Base-by-base conservation (phyloP, 1,140 invertebrate species). In the Rhopalosiphum padi region DNA sequence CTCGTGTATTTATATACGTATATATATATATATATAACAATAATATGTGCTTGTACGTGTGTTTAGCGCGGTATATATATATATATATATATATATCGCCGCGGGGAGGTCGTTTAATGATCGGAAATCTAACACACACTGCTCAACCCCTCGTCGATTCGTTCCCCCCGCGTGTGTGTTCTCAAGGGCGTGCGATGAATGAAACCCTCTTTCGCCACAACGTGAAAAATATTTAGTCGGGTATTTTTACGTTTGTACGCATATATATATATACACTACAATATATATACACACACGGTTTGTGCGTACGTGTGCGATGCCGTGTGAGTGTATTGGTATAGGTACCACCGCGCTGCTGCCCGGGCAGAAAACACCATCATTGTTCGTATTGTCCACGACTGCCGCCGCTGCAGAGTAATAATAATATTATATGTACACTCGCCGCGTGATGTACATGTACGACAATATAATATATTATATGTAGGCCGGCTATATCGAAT, bases 81-180 rank as follows among this genome's bases (percentile, higher is more conserved):
- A 25, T 25, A 30, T 68, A 25, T n/a, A 68, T 25, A 30, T 68
- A 25, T n/a, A 77, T 91, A 23, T 82, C 60, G 43, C 68, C n/a
- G 21, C 90, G 68, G 90, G 82, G 77, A 93, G 91, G 82, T 93
- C 91, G 41, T 93, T 93, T 93, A 93, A 93, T 86, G 91, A 85
- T 93, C 91, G 91, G 82, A 93, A 93, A 93, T 93, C 91, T 53
- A 93, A 93, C 91, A n/a, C 89, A n/a, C 88, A n/a, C 18, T 41
- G 53, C 88, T 60, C 88, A 41, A 60, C 88, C 53, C 53, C 88
- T 60, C 53, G 90, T 91, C 82, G 91, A 86, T 93, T 93, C 91
- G 82, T 86, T 93, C 91, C 91, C 91, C 91, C 91, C 91, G 77
- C 30, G 43, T 55, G 43, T 82, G 68, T 35, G 68, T 51, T 91